Percentiles rank a stretch among this genome's conserved stretches.
phyloP scores from a whole-genome alignment of 2,888 invertebrate genomes.

The Aphelenchoides bicaudatus region DNA sequence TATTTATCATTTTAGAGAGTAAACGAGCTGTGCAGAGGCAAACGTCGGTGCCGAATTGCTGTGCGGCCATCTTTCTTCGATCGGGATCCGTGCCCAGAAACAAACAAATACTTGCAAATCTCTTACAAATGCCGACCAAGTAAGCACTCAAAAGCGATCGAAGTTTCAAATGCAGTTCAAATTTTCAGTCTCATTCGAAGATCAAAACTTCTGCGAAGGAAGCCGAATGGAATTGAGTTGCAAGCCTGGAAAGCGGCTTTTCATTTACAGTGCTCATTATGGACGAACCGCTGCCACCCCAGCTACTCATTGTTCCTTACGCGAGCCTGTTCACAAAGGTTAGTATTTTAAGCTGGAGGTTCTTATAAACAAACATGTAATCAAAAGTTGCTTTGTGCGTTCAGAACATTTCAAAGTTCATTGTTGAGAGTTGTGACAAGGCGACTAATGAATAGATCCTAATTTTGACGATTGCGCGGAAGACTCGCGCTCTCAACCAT shows the following conservation, averaged over 20 bases:
- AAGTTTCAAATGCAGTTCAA: not conserved
- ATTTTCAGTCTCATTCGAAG: conserved; percentile 82
- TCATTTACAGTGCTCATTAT: conserved; percentile 86
- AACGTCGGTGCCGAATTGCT: conserved; percentile 82
- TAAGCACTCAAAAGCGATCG: conserved; percentile 66
- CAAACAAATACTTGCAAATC: conserved; percentile 87
- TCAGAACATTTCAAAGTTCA: too few species aligned
- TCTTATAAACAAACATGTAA: too few species aligned
- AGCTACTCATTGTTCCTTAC: conserved; percentile 30
- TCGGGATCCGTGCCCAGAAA: conserved; percentile 81
- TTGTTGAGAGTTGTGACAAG: too few species aligned
- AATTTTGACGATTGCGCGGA: too few species aligned
- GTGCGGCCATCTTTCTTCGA: conserved; percentile 83
- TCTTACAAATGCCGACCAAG: conserved; percentile 94
- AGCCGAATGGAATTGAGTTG: conserved; percentile 82
- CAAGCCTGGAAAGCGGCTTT: conserved; percentile 78
- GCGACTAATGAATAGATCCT: too few species aligned
- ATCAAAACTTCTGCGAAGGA: conserved; percentile 87
- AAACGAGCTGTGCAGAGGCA: conserved; percentile 87
- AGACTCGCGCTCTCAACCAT: too few species aligned
- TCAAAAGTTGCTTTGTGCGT: too few species aligned
- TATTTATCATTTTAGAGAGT: conserved; percentile 77
- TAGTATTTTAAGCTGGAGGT: conserved; percentile 14
- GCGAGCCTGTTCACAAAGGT: conserved; percentile 25
- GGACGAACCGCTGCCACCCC: conserved; percentile 79